Evolutionary conservation across 2,888 invertebrate genomes (phyloP).

Genomic region (Hymenopus coronatus): DNA sequence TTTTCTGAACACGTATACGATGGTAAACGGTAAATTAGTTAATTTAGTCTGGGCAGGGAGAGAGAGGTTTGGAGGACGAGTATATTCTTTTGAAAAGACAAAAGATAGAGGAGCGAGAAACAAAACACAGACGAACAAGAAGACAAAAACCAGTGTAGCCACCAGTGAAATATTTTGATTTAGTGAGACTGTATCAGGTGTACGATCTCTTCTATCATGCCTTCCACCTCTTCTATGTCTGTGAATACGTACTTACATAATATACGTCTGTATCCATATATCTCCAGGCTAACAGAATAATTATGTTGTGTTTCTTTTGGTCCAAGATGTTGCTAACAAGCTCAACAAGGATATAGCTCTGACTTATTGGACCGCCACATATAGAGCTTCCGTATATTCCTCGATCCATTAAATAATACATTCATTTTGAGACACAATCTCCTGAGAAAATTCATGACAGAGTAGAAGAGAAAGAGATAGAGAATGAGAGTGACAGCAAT

Average conservation of each 20-base stretch:
- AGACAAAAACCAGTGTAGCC: background rate
- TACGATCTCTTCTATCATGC: background rate
- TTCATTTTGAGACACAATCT: too few species aligned
- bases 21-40: background rate
- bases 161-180: background rate
- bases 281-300: too few species aligned
- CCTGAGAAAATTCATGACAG: too few species aligned
- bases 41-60: background rate
- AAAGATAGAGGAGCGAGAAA: background rate
- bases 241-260: background rate
- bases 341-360: too few species aligned
- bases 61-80: background rate
- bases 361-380: too few species aligned
- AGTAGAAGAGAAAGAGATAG: too few species aligned
- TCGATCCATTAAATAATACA: too few species aligned
- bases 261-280: background rate
- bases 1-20: background rate
- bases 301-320: too few species aligned
- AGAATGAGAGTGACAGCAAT: too few species aligned
- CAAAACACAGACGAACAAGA: background rate
- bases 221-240: background rate
- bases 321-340: too few species aligned
- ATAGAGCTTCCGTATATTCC: too few species aligned
- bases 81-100: background rate
- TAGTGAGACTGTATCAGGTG: background rate